Evolutionary conservation across 2,113 vertebrate species (phyloP).

Genomic region (Scortum barcoo): DNA sequence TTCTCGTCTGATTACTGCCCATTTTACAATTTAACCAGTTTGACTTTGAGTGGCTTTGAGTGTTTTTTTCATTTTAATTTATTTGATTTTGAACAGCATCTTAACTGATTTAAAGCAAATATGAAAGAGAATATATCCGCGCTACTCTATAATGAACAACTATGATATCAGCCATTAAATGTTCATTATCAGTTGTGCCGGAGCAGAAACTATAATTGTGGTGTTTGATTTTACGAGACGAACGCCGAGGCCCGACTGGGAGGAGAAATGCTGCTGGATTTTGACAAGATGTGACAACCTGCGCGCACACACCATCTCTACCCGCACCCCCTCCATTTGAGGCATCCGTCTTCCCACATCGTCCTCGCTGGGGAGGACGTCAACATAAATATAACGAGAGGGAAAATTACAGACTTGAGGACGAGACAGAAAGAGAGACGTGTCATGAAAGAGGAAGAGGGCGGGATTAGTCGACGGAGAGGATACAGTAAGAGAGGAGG

Average conservation of each 20-base stretch:
- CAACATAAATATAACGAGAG: constrained; percentile 17
- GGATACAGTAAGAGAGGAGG: constrained; percentile 3
- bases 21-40: too few species aligned
- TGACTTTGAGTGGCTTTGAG: too few species aligned
- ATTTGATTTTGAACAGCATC: not conserved
- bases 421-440: constrained; percentile 19
- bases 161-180: not conserved
- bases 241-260: constrained; percentile 2
- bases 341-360: constrained; percentile 14
- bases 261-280: constrained; percentile 14
- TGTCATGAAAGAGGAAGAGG: constrained; percentile 36
- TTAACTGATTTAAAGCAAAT: not conserved
- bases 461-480: constrained; percentile 24
- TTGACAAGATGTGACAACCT: constrained; percentile 37
- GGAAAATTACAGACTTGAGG: constrained; percentile 34
- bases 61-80: too few species aligned
- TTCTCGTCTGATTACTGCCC: too few species aligned
- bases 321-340: constrained; percentile 1
- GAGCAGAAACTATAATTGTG: not conserved
- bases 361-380: not conserved
- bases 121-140: not conserved
- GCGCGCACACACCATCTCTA: not conserved
- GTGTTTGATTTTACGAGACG: not conserved
- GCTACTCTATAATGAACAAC: not conserved
- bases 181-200: not conserved